phyloP scores from a whole-genome alignment of 2,113 vertebrate species.

The Cyanocitta stelleri region DNA sequence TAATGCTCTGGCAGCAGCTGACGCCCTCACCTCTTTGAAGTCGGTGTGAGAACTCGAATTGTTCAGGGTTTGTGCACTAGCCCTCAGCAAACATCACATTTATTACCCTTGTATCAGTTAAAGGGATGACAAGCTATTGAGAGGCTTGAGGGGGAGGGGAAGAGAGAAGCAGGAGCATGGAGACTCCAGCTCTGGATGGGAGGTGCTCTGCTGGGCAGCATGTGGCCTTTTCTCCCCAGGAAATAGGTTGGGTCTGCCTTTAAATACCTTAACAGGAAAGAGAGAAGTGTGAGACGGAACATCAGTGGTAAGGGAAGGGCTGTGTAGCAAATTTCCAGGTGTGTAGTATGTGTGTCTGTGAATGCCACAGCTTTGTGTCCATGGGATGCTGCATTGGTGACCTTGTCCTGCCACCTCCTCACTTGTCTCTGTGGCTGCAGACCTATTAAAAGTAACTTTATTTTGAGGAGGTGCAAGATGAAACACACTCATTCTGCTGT shows the following conservation, averaged over 20 bases:
- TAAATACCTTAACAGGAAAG: not conserved
- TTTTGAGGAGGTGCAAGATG: not conserved
- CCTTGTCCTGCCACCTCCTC: not conserved
- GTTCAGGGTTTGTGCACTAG: not conserved
- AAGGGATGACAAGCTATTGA: not conserved
- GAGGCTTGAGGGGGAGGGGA: not conserved
- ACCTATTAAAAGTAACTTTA: not conserved
- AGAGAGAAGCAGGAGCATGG: not conserved
- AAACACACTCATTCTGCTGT: not conserved
- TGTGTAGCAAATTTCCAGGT: not conserved
- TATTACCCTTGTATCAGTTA: not conserved
- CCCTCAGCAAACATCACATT: not conserved
- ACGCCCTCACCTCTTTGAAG: not conserved
- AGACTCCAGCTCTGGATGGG: not conserved
- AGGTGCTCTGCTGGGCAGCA: not conserved
- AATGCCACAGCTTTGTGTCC: not conserved
- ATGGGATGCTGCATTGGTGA: not conserved
- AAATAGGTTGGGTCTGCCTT: not conserved
- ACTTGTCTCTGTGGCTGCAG: not conserved
- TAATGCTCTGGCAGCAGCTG: not conserved
- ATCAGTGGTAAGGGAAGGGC: not conserved
- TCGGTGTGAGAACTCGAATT: not conserved
- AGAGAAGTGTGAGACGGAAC: not conserved
- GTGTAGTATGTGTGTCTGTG: not conserved
- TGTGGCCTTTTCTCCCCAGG: not conserved